Base-by-base conservation (phyloP, 2,113 vertebrate species). In the Patagioenas fasciata region DNA sequence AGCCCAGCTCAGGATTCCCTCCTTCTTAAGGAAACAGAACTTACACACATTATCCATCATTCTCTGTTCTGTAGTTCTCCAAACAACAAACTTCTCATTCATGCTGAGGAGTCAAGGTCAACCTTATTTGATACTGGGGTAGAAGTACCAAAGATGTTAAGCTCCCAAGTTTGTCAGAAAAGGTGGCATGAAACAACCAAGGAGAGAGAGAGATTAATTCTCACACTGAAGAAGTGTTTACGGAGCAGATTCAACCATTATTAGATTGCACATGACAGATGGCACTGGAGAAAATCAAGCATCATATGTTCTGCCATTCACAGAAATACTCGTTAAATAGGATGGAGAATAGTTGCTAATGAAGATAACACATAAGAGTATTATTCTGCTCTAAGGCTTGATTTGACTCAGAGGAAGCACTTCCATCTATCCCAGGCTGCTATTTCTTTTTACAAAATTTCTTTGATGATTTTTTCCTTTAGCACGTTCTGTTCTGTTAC, bases 241-340 rank as follows among this genome's bases (percentile, higher is more conserved):
- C 13, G 1, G 85, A 88, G 86, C 80, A 95, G 82, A 94, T 85
- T 74, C 79, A 88, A 36, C 60, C 80, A 56, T 84, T 93, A 92
- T 92, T 92, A 93, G 88, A 84, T 84, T 94, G 82, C 69, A 64
- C 0, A 12, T 0, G 8, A 95, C 95, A 96, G 95, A 97, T 95
- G 95, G 94, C 83, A 86, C 51, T 10, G 88, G 83, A 84, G 91
- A 95, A 96, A 92, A 92, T 48, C 72, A 54, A 84, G 83, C 88
- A 1, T 86, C 83, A 70, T 19, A 61, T 9, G 1, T 88, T 86
- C 95, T 93, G 91, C 85, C 85, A 69, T 71, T 95, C 73, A 72
- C 57, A 97, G 85, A 56, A 91, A 92, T 12, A 82, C 80, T 78
- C 21, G 10, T 65, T 86, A 94, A 85, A 95, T 51, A 89, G 78